These are phyloP conservation scores for Hystrix cristata DNA, from an alignment of 2,113 vertebrate species.

Conservation along the genomic window DNA sequence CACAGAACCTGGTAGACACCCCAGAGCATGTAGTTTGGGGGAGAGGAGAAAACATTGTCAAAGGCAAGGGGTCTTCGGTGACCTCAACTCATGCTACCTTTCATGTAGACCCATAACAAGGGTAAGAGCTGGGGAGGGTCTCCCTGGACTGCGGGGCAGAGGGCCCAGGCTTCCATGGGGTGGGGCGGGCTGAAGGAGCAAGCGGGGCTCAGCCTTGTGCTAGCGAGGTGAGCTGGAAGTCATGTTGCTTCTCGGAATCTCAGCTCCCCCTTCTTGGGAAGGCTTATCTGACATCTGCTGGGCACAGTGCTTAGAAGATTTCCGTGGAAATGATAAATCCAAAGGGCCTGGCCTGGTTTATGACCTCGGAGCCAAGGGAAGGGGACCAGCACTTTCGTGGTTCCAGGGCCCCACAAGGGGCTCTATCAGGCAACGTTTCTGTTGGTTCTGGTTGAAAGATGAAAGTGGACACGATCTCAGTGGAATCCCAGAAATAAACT, in stretches of 20 bases:
- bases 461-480: not conserved
- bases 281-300: not conserved
- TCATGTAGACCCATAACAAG: not conserved
- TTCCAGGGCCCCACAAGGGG: not conserved
- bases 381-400: not conserved
- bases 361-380: not conserved
- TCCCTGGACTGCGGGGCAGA: not conserved
- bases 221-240: not conserved
- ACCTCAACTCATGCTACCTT: not conserved
- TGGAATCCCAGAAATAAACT: slow-evolving; percentile 2
- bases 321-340: not conserved
- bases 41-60: not conserved
- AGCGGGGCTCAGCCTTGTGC: not conserved
- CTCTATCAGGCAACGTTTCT: not conserved
- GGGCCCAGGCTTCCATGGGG: not conserved
- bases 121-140: not conserved
- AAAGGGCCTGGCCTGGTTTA: not conserved
- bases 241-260: slow-evolving; percentile 6
- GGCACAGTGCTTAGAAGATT: not conserved
- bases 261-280: not conserved
- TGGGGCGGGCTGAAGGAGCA: not conserved
- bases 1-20: not conserved
- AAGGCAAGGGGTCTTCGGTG: not conserved
- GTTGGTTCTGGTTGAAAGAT: not conserved
- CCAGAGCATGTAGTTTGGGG: not conserved